Conservation (phyloP, 2,888 invertebrate species). For the Acleris holmiana region DNA sequence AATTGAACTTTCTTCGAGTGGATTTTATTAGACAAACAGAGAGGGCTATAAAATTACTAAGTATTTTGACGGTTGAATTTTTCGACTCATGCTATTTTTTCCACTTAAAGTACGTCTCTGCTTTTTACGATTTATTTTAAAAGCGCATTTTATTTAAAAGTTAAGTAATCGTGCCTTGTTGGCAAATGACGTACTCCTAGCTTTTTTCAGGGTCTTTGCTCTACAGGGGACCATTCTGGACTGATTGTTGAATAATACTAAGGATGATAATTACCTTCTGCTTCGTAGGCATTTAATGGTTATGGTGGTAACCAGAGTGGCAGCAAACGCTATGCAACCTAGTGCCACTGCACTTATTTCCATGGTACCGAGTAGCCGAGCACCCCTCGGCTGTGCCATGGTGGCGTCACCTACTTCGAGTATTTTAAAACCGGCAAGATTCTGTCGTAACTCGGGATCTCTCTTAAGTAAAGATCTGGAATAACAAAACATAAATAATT, state of each 20-base stretch:
- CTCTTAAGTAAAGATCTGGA: slow-evolving; percentile 86
- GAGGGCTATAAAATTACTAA: slow-evolving; percentile 20
- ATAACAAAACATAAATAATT: slow-evolving; percentile 4
- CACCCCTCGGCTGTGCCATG: slow-evolving; percentile 67
- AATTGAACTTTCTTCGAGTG: slow-evolving; percentile 22
- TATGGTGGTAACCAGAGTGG: slow-evolving; percentile 91
- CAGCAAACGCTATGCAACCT: slow-evolving; percentile 92
- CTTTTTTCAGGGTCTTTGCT: too few species aligned
- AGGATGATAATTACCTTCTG: slow-evolving; percentile 75
- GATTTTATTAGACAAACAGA: slow-evolving; percentile 33
- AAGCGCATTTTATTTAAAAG: too few species aligned
- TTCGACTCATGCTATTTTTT: neutral
- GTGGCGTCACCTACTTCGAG: slow-evolving; percentile 85
- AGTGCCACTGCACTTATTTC: slow-evolving; percentile 92
- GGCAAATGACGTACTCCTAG: too few species aligned
- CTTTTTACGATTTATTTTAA: too few species aligned
- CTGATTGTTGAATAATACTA: slow-evolving; percentile 15
- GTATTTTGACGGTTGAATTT: slow-evolving; percentile 6
- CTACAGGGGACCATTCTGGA: neutral
- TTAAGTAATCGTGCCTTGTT: too few species aligned
- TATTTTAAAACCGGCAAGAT: slow-evolving; percentile 87
- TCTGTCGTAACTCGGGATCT: slow-evolving; percentile 85
- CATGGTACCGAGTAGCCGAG: slow-evolving; percentile 85
- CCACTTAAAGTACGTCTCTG: too few species aligned
- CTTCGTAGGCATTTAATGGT: slow-evolving; percentile 89